These are phyloP conservation scores for Gastracanthus pulcherrimus DNA, from an alignment of 2,888 invertebrate genomes.

Conservation along the genomic window DNA sequence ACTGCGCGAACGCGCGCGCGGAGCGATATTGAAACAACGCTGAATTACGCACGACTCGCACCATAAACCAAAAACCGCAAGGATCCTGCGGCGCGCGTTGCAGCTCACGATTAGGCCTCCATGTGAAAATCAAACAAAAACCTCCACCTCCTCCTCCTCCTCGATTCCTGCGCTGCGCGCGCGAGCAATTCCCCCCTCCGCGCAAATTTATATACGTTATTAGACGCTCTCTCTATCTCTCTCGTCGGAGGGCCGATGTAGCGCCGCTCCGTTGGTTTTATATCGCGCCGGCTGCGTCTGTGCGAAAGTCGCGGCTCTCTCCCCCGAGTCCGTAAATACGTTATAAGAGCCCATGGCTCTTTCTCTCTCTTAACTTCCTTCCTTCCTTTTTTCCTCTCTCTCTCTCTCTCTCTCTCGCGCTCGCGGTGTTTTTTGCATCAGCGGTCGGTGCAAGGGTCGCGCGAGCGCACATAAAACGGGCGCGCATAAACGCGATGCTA, in stretches of 20 bases:
- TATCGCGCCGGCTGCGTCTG: constrained; percentile 17
- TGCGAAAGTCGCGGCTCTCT: constrained; percentile 47
- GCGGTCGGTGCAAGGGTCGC: constrained; percentile 59
- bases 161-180: constrained; percentile 1
- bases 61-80: constrained; percentile 53
- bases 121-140: constrained; percentile 40
- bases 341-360: constrained; percentile 24
- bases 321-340: constrained; percentile 50
- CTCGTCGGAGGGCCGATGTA: constrained; percentile 26
- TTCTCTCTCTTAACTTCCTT: not conserved
- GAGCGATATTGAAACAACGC: constrained; percentile 50
- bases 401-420: not conserved
- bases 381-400: not conserved
- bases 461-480: constrained; percentile 68
- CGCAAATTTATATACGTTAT: constrained; percentile 53
- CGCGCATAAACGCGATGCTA: constrained; percentile 73
- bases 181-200: not conserved
- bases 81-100: constrained; percentile 22
- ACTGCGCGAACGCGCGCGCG: not conserved
- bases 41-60: constrained; percentile 51
- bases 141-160: not conserved
- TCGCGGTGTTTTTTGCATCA: not conserved
- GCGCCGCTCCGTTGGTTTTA: constrained; percentile 3
- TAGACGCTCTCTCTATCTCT: no score
- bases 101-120: constrained; percentile 29